Conservation (phyloP, 2,888 invertebrate genomes). For the Linyphia triangularis region DNA sequence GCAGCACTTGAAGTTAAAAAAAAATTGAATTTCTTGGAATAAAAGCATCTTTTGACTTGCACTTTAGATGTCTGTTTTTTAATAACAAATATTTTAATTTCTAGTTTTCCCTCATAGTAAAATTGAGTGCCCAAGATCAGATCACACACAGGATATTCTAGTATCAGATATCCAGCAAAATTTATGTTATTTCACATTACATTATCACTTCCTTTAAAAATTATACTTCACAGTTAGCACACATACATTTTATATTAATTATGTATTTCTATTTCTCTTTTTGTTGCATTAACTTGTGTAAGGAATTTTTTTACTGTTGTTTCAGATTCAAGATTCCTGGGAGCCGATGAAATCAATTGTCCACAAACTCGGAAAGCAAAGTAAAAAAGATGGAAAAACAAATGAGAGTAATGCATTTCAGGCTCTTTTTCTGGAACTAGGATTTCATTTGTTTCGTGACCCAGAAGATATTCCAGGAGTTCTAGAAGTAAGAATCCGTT, state of each 20-base stretch:
- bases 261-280: neutral
- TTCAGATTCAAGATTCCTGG: conserved; percentile 56
- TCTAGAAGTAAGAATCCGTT: conserved; percentile 53
- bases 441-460: conserved; percentile 65
- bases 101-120: too few relatives aligned
- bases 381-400: conserved; percentile 48
- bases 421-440: conserved; percentile 57
- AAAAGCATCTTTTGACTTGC: too few relatives aligned
- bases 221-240: neutral
- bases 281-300: neutral
- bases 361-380: conserved; percentile 51
- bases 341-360: conserved; percentile 33
- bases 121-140: too few relatives aligned
- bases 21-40: too few relatives aligned
- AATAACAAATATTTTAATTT: too few relatives aligned
- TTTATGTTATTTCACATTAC: too few relatives aligned
- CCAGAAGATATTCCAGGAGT: conserved; percentile 29
- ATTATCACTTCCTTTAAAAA: too few relatives aligned
- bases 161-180: too few relatives aligned
- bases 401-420: conserved; percentile 60
- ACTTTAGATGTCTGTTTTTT: too few relatives aligned
- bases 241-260: neutral
- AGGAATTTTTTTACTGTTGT: neutral
- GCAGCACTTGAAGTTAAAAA: too few relatives aligned
- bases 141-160: too few relatives aligned